Base-by-base conservation (phyloP, 2,888 invertebrate genomes). In the Drosophila anomalata region DNA sequence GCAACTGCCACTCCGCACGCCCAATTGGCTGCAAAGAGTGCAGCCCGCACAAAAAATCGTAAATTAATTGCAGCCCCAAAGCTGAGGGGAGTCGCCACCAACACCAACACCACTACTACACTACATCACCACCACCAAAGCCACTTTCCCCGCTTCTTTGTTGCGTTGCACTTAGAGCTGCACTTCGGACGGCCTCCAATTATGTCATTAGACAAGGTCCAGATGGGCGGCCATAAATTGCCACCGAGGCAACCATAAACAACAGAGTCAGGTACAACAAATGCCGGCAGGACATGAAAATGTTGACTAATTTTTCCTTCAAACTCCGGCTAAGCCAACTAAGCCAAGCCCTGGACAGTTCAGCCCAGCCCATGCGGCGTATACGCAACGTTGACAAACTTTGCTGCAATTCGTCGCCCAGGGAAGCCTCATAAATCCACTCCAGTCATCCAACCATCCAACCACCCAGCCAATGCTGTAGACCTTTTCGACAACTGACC, bases 221-320 rank as follows among this genome's bases (percentile, higher is more conserved):
- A 65, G 65, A 65, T 66, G 65, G 65, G 71, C 52, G 42, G 60
- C 71, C 67, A 71, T 81, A 81, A 81, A 81, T 84, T 72, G 31
- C 42, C 59, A 14, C 51, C 56, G 59, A 51, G 53, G 24, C 51
- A 24, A 57, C 71, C 75, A 75, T 75, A 74, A 75, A 71, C 75
- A 67, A 59, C 41, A 42, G 54, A 62, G 70, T 63, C 48, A 73
- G 65, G 60, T 71, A 66, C 62, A 72, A 85, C 84, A 78, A 82
- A 81, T 77, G 76, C 68, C 65, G 66, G 44, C 39, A 42, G 69
- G 52, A 75, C 78, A 73, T 52, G 53, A 77, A 71, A 86, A 80
- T 82, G 86, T 76, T 82, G 83, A 74, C 83, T 67, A 79, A 77
- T 84, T 77, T 79, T 79, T 77, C 63, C 55, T 47, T n/a, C 52